phyloP scores from a whole-genome alignment of 1,140 invertebrate genomes.

The Caenorhabditis brenneri region DNA sequence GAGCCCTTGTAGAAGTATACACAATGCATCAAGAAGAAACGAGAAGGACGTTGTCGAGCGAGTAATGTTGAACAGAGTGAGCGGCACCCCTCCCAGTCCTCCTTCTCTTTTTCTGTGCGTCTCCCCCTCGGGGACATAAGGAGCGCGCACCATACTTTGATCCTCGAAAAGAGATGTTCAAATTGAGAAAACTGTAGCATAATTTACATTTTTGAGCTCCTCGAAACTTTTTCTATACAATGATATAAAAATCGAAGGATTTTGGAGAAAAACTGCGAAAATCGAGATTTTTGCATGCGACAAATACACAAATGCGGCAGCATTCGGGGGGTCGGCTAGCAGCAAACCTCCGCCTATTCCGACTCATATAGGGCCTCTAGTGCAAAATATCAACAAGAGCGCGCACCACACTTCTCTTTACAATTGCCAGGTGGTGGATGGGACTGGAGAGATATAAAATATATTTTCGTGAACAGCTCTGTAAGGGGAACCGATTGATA shows the following conservation, averaged over 20 bases:
- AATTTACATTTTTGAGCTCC: neutral
- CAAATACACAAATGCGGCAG: slow-evolving; percentile 24
- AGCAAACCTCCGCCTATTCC: neutral
- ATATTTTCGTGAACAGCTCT: neutral
- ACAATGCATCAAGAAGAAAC: slow-evolving; percentile 42
- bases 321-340: neutral
- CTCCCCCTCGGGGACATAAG: neutral
- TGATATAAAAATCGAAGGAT: neutral
- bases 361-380: slow-evolving; percentile 1
- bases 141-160: neutral
- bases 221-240: neutral
- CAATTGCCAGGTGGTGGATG: neutral
- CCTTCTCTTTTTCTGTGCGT: slow-evolving; percentile 30
- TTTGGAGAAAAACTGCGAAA: neutral
- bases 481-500: neutral
- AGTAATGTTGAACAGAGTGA: slow-evolving; percentile 43
- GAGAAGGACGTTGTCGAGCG: slow-evolving; percentile 39
- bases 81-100: slow-evolving; percentile 37
- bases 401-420: neutral
- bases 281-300: neutral
- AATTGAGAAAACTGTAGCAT: neutral
- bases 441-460: neutral
- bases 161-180: neutral
- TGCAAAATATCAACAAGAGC: slow-evolving; percentile 11
- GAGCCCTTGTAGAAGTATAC: slow-evolving; percentile 36